These are phyloP conservation scores for Calyptomena viridis DNA, from an alignment of 2,113 vertebrate species.

Conservation along the genomic window DNA sequence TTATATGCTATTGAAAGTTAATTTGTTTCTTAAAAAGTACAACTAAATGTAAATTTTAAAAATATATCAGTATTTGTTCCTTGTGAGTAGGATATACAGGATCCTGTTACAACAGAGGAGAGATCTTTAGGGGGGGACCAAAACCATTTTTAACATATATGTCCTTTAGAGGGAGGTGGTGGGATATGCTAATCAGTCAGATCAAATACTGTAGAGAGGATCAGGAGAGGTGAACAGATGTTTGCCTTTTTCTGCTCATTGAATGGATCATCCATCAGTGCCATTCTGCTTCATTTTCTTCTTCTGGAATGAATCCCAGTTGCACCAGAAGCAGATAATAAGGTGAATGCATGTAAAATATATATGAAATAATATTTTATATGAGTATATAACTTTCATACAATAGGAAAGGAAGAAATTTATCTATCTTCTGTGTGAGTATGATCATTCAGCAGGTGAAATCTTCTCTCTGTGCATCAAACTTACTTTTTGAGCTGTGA, in stretches of 20 bases:
- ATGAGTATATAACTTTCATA: neutral
- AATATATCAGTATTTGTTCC: neutral
- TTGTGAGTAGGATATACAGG: neutral
- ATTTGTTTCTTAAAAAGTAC: neutral
- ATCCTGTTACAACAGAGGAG: neutral
- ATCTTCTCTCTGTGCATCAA: neutral
- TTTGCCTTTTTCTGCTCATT: neutral
- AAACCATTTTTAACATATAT: neutral
- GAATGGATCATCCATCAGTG: neutral
- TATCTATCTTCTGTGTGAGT: neutral
- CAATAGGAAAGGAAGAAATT: neutral
- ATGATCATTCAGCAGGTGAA: neutral
- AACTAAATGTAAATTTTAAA: neutral
- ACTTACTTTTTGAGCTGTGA: neutral
- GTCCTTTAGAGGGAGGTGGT: neutral
- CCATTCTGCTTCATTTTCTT: neutral
- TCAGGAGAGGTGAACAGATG: neutral
- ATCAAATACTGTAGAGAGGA: neutral
- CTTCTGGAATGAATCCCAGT: neutral
- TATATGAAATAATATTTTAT: neutral
- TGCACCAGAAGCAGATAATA: neutral
- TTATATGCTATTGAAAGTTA: neutral
- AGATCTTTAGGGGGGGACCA: rapidly evolving
- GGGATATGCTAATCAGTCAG: neutral
- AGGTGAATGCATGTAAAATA: neutral